A percentile compares a stretch with the other conserved stretches of the same genome.
These are phyloP conservation scores for Maniola jurtina DNA, from an alignment of 1,140 invertebrate genomes.

Conservation along the genomic window DNA sequence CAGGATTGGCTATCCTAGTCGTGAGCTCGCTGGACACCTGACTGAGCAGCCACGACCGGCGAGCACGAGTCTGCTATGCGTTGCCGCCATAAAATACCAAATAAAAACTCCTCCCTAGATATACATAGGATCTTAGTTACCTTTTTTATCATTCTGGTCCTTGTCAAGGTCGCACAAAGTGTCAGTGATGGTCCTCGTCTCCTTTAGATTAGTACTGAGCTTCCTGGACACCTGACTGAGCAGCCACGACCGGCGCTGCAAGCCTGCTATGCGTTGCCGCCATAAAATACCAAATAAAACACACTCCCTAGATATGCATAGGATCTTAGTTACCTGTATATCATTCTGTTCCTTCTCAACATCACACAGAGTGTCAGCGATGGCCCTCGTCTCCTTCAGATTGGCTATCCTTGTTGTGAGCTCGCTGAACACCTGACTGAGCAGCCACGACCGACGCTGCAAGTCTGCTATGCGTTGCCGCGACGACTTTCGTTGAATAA, in stretches of 20 bases:
- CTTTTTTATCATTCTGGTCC: constrained; percentile 39
- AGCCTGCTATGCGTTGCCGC: constrained; percentile 30
- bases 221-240: constrained; percentile 47
- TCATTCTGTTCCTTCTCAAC: constrained; percentile 31
- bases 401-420: constrained; percentile 31
- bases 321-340: constrained; percentile 41
- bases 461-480: constrained; percentile 32
- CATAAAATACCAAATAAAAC: constrained; percentile 10
- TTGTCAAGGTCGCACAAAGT: constrained; percentile 38
- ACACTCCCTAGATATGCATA: too few species aligned
- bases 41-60: constrained; percentile 50
- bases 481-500: too few species aligned
- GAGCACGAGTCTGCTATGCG: constrained; percentile 41
- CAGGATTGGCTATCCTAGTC: constrained; percentile 25
- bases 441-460: constrained; percentile 49
- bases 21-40: constrained; percentile 45
- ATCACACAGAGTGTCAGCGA: constrained; percentile 47
- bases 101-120: too few species aligned
- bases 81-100: too few species aligned
- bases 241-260: constrained; percentile 51
- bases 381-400: constrained; percentile 47
- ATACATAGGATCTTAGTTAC: too few species aligned
- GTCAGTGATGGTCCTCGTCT: constrained; percentile 48
- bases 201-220: constrained; percentile 42
- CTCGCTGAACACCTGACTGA: constrained; percentile 46